Percentiles rank a stretch among this genome's conserved stretches.
Evolutionary conservation across 2,113 vertebrate species (phyloP).

Genomic region (Cercocebus atys): DNA sequence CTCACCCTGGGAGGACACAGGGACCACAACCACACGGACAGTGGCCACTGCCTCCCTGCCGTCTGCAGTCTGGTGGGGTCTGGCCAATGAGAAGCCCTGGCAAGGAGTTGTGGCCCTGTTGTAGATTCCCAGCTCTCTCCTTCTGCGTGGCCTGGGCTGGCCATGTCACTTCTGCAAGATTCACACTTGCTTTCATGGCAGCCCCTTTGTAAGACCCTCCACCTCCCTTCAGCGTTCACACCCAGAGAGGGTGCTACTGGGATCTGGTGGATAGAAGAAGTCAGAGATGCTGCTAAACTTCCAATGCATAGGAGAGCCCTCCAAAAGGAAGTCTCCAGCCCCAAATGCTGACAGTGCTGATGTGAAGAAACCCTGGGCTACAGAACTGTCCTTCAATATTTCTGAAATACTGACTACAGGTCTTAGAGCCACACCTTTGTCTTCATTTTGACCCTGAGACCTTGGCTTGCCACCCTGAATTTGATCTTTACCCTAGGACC

Average conservation of each 20-base stretch:
- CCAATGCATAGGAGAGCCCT: too few species aligned
- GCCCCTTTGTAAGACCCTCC: not conserved
- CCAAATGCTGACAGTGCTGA: not conserved
- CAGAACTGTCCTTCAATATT: not conserved
- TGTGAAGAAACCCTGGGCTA: too few species aligned
- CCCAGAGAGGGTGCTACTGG: too few species aligned
- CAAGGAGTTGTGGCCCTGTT: too few species aligned
- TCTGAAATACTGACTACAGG: not conserved
- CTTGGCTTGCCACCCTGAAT: too few species aligned
- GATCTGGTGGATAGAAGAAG: not conserved
- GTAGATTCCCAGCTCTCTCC: rapidly evolving
- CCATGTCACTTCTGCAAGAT: not conserved
- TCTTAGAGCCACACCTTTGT: too few species aligned
- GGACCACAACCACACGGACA: not conserved
- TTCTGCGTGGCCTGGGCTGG: rapidly evolving
- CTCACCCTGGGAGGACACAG: not conserved
- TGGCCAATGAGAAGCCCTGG: not conserved
- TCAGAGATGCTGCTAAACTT: not conserved
- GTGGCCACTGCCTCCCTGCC: not conserved
- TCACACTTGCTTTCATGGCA: not conserved
- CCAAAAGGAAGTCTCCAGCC: too few species aligned
- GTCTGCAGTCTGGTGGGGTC: not conserved
- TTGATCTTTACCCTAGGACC: too few species aligned
- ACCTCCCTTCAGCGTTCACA: too few species aligned
- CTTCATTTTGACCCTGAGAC: not conserved